Conservation (phyloP, 2,113 vertebrate genomes). For the Erpornis zantholeuca region DNA sequence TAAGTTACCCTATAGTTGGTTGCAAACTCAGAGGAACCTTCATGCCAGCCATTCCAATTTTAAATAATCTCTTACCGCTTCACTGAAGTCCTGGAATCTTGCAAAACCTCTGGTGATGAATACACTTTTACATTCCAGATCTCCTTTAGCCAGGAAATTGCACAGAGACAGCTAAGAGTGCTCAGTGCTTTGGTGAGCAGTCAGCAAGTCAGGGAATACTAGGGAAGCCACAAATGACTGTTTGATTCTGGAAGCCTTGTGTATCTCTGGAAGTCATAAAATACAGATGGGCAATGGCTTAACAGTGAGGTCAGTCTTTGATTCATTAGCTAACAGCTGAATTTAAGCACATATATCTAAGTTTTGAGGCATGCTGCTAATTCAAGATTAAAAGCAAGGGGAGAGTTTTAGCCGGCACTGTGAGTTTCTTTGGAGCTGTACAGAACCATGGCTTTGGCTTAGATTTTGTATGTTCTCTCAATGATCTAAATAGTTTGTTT, state of each 20-base stretch:
- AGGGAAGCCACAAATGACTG: slow-evolving; percentile 10
- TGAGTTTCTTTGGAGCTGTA: not conserved
- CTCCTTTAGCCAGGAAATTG: slow-evolving; percentile 44
- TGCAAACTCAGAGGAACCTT: not conserved
- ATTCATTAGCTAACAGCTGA: slow-evolving; percentile 1
- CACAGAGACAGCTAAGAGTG: not conserved
- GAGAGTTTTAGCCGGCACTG: not conserved
- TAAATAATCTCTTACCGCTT: slow-evolving; percentile 31
- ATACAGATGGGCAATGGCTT: slow-evolving; percentile 35
- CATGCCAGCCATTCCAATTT: slow-evolving; percentile 1
- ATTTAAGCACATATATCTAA: not conserved
- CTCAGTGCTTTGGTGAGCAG: slow-evolving; percentile 8
- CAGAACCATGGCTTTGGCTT: not conserved
- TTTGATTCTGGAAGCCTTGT: slow-evolving; percentile 12
- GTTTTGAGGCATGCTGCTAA: not conserved
- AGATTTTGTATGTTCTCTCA: not conserved
- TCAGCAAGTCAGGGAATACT: not conserved
- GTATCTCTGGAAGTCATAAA: slow-evolving; percentile 53
- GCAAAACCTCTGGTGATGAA: slow-evolving; percentile 49
- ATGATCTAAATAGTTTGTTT: not conserved
- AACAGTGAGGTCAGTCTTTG: slow-evolving; percentile 14
- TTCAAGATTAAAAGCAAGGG: not conserved
- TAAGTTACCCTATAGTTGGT: not conserved
- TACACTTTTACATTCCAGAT: slow-evolving; percentile 40
- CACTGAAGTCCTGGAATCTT: slow-evolving; percentile 41